A percentile compares a stretch with the other conserved stretches of the same genome.
Conservation (phyloP, 2,113 vertebrate species). For the Calidris pygmaea region DNA sequence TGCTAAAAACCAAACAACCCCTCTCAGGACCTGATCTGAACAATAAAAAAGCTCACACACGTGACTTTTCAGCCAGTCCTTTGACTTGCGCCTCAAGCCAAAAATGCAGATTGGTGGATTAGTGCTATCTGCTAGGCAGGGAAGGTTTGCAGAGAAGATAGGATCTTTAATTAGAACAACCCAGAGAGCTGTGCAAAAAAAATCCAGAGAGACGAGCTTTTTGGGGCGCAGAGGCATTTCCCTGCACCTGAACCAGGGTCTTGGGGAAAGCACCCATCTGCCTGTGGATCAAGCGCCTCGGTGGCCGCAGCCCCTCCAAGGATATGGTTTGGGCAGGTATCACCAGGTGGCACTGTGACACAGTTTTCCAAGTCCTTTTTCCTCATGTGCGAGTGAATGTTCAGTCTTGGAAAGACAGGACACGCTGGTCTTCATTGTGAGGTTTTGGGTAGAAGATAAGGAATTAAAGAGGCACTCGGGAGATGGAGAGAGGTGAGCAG, state of each 20-base stretch:
- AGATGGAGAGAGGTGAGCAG: neutral
- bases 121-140: neutral
- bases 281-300: neutral
- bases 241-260: neutral
- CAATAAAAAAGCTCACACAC: neutral
- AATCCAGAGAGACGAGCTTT: neutral
- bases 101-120: neutral
- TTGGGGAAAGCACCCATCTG: neutral
- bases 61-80: neutral
- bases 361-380: conserved; percentile 2
- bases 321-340: conserved; percentile 12
- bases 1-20: neutral
- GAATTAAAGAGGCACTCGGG: neutral
- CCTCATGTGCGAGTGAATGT: neutral
- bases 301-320: neutral
- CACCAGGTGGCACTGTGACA: conserved; percentile 69
- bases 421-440: neutral
- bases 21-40: neutral
- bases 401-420: conserved; percentile 33
- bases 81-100: neutral
- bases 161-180: neutral
- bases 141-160: neutral
- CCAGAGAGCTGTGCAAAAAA: neutral
- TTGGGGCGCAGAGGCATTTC: neutral
- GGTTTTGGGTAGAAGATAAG: neutral